A percentile compares a stretch with the other conserved stretches of the same genome.
These are phyloP conservation scores for Cryptomyrus ogoouensis DNA, from an alignment of 2,113 vertebrate genomes.

Conservation along the genomic window DNA sequence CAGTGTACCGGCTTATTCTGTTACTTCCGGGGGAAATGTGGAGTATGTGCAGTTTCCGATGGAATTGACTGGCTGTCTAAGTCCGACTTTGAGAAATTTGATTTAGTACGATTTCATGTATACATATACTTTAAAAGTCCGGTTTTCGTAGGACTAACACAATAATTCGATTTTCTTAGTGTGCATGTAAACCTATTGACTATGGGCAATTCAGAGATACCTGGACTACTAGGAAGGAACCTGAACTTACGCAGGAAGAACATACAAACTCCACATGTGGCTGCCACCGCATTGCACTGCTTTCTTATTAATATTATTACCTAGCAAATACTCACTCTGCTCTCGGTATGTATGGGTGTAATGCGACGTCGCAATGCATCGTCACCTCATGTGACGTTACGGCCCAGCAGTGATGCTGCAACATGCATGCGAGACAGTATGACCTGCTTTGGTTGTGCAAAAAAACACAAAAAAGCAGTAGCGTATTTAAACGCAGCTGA, in stretches of 20 bases:
- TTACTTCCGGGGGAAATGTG: no score
- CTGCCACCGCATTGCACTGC: background rate
- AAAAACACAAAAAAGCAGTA: background rate
- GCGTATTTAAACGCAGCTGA: background rate
- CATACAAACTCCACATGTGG: background rate
- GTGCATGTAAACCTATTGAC: background rate
- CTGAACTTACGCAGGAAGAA: background rate
- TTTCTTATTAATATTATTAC: background rate
- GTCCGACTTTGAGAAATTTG: no score
- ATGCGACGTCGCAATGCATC: background rate
- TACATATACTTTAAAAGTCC: no score
- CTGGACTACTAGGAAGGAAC: background rate
- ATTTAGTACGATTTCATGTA: no score
- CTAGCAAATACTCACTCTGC: background rate
- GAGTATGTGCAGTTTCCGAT: no score
- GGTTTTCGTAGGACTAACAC: background rate
- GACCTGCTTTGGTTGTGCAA: background rate
- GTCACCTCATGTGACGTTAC: background rate
- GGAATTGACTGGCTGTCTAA: no score
- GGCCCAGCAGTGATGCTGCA: background rate
- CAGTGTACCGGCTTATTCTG: no score
- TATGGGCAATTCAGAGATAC: background rate
- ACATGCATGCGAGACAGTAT: background rate
- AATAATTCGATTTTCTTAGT: background rate
- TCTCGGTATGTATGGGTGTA: background rate